Evolutionary conservation across 2,888 invertebrate species (phyloP), one percentile per base, ranked within the genome.

Genomic region (Heteromyza rotundicornis): DNA sequence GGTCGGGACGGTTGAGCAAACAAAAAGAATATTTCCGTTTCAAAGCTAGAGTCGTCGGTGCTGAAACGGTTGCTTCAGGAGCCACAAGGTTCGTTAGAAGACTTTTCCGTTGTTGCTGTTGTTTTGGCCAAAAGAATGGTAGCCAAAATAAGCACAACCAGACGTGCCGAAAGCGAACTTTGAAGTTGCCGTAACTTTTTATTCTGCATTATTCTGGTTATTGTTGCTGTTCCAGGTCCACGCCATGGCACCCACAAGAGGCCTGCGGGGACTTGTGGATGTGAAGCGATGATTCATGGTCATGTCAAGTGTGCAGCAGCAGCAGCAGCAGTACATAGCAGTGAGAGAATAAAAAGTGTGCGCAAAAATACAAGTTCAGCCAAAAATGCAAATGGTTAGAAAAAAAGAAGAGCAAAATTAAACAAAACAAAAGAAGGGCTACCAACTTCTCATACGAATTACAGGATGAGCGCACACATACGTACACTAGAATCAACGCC

Each of bases 221-320:
- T 27, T 40, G 40, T n/a, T 3, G 14, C 3, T 40, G 40, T 40
- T 40, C n/a, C 40, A n/a, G 40, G n/a, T n/a, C 27, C 27, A 27
- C 7, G 27, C n/a, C 27, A 27, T 27, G 27, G 40, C 40, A 40
- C 40, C 40, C 40, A 40, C 40, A 40, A n/a, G 40, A 2, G 40
- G 16, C 14, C 10, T 40, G 16, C n/a, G 16, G 2, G 14, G 2
- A 40, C 14, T 10, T 40, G 40, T 10, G 40, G 5, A 47, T 47
- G 47, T 47, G 47, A 19, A 5, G 5, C 7, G 19, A 47, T 20
- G 19, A 47, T 47, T 47, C 47, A 47, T 47, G 47, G 20, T 47
- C 20, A 20, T 47, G 47, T 47, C 47, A 47, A 47, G 47, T 47
- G 47, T 47, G 19, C 20, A 5, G 47, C 40, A 40, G n/a, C n/a